Evolutionary conservation across 2,888 invertebrate species (phyloP).

Genomic region (Sarcophaga carnaria): DNA sequence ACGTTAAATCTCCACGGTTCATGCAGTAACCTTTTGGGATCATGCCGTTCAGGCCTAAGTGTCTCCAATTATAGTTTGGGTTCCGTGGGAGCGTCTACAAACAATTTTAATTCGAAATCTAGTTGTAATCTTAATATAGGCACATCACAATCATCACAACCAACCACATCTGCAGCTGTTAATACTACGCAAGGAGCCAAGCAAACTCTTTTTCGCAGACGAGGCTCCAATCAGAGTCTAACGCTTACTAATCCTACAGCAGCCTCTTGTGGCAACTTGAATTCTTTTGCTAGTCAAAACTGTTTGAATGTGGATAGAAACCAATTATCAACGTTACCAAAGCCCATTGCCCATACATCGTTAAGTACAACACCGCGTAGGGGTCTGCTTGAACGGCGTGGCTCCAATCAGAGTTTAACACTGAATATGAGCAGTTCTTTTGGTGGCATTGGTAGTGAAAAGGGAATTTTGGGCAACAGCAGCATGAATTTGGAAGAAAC

Average conservation of each 20-base stretch:
- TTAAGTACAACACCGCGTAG: slow-evolving; percentile 82
- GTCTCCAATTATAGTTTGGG: slow-evolving; percentile 84
- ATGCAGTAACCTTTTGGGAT: slow-evolving; percentile 80
- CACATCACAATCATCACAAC: slow-evolving; percentile 64
- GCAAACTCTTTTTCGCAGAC: slow-evolving; percentile 82
- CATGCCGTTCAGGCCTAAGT: slow-evolving; percentile 81
- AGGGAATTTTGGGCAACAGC: slow-evolving; percentile 68
- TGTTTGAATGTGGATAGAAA: slow-evolving; percentile 80
- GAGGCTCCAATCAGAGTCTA: slow-evolving; percentile 70
- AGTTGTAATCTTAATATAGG: slow-evolving; percentile 75
- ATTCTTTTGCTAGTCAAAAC: slow-evolving; percentile 84
- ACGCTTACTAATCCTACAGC: slow-evolving; percentile 79
- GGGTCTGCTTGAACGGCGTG: slow-evolving; percentile 91
- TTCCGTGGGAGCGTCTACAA: slow-evolving; percentile 80
- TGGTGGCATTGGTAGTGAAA: slow-evolving; percentile 71
- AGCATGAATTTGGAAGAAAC: slow-evolving; percentile 66
- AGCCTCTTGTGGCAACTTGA: slow-evolving; percentile 81
- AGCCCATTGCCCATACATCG: slow-evolving; percentile 58
- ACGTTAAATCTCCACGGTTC: slow-evolving; percentile 84
- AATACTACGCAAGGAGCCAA: slow-evolving; percentile 83
- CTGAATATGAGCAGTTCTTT: slow-evolving; percentile 84
- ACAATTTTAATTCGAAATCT: slow-evolving; percentile 76
- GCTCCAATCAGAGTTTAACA: slow-evolving; percentile 95
- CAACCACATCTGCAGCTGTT: slow-evolving; percentile 72
- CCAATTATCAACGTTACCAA: slow-evolving; percentile 54